Conservation (phyloP, 1,140 invertebrate genomes). For the Steinernema feltiae region DNA sequence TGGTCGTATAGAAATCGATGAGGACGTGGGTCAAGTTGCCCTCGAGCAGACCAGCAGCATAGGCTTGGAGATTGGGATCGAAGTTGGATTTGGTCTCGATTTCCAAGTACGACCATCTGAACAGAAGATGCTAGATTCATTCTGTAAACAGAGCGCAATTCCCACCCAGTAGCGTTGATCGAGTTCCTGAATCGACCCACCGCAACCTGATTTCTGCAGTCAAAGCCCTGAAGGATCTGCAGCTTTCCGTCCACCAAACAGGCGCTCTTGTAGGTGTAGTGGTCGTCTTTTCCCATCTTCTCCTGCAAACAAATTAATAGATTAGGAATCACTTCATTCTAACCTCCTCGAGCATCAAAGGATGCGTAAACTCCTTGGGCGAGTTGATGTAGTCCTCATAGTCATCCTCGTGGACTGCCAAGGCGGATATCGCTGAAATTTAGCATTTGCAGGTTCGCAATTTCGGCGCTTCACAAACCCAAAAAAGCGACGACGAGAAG, state of each 20-base stretch:
- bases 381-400: not conserved
- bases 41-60: slow-evolving; percentile 52
- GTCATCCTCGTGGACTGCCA: not conserved
- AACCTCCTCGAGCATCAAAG: not conserved
- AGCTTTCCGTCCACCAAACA: slow-evolving; percentile 47
- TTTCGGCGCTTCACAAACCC: no score
- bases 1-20: slow-evolving; percentile 42
- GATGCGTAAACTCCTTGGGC: not conserved
- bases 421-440: not conserved
- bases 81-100: slow-evolving; percentile 37
- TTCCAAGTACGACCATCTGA: slow-evolving; percentile 55
- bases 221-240: slow-evolving; percentile 44
- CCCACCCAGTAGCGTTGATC: slow-evolving; percentile 48
- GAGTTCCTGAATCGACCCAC: slow-evolving; percentile 49
- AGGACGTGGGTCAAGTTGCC: slow-evolving; percentile 40
- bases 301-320: not conserved
- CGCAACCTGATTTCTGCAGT: slow-evolving; percentile 52
- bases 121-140: slow-evolving; percentile 11
- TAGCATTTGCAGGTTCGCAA: no score
- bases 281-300: slow-evolving; percentile 31
- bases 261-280: slow-evolving; percentile 52
- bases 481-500: not conserved
- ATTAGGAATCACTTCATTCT: not conserved
- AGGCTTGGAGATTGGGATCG: slow-evolving; percentile 45
- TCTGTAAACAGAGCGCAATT: not conserved